Evolutionary conservation across 2,113 vertebrate species (phyloP).

Genomic region (Pelodiscus sinensis): DNA sequence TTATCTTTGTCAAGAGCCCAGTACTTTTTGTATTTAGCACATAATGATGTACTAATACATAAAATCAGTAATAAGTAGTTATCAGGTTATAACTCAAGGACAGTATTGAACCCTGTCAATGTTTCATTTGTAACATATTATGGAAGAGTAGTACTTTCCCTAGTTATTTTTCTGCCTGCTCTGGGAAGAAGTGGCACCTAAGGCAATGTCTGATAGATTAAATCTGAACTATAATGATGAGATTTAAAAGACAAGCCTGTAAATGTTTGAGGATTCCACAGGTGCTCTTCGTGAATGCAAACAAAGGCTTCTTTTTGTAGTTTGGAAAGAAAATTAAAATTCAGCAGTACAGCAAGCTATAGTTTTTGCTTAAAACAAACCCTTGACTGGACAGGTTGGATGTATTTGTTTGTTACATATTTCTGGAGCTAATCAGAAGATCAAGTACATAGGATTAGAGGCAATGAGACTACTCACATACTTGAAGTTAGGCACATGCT

Average conservation of each 20-base stretch:
- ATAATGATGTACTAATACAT: conserved; percentile 35
- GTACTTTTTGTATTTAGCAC: conserved; percentile 28
- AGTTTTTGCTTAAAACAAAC: conserved; percentile 60
- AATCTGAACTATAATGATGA: conserved; percentile 77
- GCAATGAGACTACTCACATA: neutral
- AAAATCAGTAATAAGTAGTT: conserved; percentile 17
- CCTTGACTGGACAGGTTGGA: conserved; percentile 74
- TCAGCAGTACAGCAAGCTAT: conserved; percentile 64
- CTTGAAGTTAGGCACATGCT: neutral
- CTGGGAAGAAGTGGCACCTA: conserved; percentile 75
- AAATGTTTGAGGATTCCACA: conserved; percentile 81
- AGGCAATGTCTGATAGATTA: conserved; percentile 82
- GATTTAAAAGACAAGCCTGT: conserved; percentile 77
- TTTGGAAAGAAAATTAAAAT: conserved; percentile 70
- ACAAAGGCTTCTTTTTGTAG: conserved; percentile 76
- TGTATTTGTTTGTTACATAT: conserved; percentile 65
- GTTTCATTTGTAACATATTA: conserved; percentile 23
- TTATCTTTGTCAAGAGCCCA: conserved; percentile 43
- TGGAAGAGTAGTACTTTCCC: conserved; percentile 49
- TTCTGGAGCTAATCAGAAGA: conserved; percentile 55
- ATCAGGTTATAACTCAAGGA: conserved; percentile 16
- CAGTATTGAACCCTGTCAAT: conserved; percentile 19
- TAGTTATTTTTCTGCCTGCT: conserved; percentile 57
- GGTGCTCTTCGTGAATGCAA: conserved; percentile 77
- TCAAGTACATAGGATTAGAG: neutral